Percentiles rank a stretch among this genome's conserved stretches.
phyloP scores from a whole-genome alignment of 1,140 invertebrate genomes.

The Teleogryllus occipitalis region DNA sequence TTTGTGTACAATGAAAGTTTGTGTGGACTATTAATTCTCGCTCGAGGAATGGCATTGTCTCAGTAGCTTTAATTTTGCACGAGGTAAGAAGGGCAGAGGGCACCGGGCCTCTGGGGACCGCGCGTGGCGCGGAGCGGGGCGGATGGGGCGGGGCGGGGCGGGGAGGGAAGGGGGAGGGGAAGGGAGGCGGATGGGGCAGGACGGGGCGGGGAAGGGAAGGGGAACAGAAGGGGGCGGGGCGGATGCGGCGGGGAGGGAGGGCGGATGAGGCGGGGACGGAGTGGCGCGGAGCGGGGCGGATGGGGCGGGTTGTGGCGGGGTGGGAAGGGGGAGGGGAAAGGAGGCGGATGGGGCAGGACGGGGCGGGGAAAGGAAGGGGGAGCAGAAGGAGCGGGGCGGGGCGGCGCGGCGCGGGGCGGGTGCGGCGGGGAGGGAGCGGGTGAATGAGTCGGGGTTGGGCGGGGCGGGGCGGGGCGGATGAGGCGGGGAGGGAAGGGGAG shows the following conservation, averaged over 20 bases:
- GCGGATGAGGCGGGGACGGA: neutral
- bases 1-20: constrained; percentile 18
- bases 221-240: neutral
- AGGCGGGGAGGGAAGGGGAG: neutral
- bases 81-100: neutral
- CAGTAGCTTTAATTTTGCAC: constrained; percentile 21
- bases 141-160: neutral
- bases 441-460: neutral
- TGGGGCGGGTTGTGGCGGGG: no score
- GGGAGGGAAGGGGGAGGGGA: neutral
- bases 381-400: neutral
- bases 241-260: neutral
- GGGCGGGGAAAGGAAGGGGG: neutral
- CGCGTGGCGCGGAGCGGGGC: neutral
- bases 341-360: neutral
- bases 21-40: constrained; percentile 21
- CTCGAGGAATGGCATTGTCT: constrained; percentile 17
- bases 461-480: neutral
- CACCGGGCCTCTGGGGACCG: no score
- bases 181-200: neutral
- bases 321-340: neutral
- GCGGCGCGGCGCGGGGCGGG: neutral
- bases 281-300: neutral
- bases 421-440: neutral
- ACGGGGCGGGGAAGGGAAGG: neutral